Evolutionary conservation across 2,113 vertebrate species (phyloP).

Genomic region (Ptilonorhynchus violaceus): DNA sequence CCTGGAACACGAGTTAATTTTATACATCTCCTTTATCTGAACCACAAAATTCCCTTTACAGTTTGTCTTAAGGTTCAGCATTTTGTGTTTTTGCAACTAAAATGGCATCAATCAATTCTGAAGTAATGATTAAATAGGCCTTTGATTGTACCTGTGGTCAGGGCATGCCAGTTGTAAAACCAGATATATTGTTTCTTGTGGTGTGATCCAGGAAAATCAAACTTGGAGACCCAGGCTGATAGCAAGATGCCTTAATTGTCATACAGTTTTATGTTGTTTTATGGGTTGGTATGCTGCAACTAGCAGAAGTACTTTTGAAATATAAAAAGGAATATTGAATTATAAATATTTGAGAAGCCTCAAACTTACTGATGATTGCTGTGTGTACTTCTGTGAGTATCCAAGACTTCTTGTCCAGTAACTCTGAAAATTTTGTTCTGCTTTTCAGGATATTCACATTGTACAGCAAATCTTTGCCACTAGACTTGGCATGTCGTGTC

Average conservation of each 20-base stretch:
- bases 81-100: not conserved
- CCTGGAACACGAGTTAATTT: not conserved
- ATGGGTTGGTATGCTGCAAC: not conserved
- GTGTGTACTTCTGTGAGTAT: not conserved
- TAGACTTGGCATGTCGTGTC: slow-evolving; percentile 92
- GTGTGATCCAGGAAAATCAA: not conserved
- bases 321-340: not conserved
- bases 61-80: not conserved
- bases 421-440: not conserved
- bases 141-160: not conserved
- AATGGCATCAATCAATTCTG: not conserved
- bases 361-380: not conserved
- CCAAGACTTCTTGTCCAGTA: not conserved
- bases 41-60: not conserved
- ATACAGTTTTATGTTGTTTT: not conserved
- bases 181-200: not conserved
- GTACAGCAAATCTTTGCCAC: slow-evolving; percentile 91
- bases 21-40: not conserved
- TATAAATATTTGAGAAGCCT: not conserved
- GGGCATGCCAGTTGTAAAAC: not conserved
- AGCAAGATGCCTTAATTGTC: not conserved
- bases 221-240: not conserved
- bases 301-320: not conserved
- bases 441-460: slow-evolving; percentile 91
- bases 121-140: not conserved